Conservation (phyloP, 1,140 invertebrate species). For the Batillaria attramentaria region DNA sequence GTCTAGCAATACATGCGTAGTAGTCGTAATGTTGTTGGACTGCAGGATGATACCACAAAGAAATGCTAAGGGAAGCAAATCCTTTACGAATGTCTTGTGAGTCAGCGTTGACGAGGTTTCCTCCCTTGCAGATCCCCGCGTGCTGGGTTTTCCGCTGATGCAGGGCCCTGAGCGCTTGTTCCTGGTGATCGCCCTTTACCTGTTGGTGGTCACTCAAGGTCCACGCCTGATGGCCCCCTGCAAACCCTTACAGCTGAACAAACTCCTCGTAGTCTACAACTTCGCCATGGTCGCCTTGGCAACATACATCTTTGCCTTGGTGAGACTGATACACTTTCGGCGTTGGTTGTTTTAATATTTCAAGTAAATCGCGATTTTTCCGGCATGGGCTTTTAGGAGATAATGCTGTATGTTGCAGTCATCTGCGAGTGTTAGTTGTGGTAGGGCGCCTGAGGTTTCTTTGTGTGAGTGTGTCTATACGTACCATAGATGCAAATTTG, state of each 20-base stretch:
- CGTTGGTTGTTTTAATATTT: too few relatives aligned
- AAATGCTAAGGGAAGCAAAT: too few relatives aligned
- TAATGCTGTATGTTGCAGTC: too few relatives aligned
- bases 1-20: not conserved
- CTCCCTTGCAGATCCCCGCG: slow-evolving; percentile 73
- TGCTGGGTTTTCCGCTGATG: slow-evolving; percentile 91
- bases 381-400: too few relatives aligned
- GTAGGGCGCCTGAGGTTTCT: too few relatives aligned
- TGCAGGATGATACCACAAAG: not conserved
- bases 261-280: slow-evolving; percentile 87
- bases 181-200: slow-evolving; percentile 83
- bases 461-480: too few relatives aligned
- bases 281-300: slow-evolving; percentile 86
- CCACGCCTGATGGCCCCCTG: slow-evolving; percentile 86
- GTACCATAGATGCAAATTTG: too few relatives aligned
- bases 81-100: not conserved
- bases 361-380: too few relatives aligned
- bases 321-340: too few relatives aligned
- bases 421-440: too few relatives aligned
- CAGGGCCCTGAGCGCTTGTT: slow-evolving; percentile 89
- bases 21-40: too few relatives aligned
- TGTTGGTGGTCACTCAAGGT: slow-evolving; percentile 82
- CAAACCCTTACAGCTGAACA: slow-evolving; percentile 83
- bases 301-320: slow-evolving; percentile 84
- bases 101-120: not conserved